Conservation (phyloP, 2,888 invertebrate species). For the Acronicta leporina region DNA sequence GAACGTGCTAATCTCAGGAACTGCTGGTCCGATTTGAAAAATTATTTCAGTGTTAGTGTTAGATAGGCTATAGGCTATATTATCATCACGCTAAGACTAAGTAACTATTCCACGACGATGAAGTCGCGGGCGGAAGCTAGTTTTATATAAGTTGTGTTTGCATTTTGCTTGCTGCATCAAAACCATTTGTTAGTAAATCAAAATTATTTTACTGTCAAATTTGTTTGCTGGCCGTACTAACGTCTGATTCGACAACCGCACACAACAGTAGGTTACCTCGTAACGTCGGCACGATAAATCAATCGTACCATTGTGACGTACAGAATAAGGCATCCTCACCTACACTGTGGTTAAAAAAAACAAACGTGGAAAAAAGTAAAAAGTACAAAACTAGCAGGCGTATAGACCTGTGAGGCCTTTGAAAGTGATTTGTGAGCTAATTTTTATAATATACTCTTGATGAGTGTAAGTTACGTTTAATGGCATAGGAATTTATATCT, state of each 20-base stretch:
- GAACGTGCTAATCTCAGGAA: too few relatives aligned
- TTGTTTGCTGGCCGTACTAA: conserved; percentile 65
- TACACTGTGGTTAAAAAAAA: conserved; percentile 54
- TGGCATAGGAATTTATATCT: conserved; percentile 9
- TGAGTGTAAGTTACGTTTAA: conserved; percentile 39
- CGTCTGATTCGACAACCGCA: conserved; percentile 62
- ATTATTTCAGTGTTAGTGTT: too few relatives aligned
- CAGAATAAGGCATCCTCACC: conserved; percentile 69
- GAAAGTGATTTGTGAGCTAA: conserved; percentile 50
- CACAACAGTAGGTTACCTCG: conserved; percentile 67
- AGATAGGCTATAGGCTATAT: too few relatives aligned
- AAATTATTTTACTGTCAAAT: background rate
- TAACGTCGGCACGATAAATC: conserved; percentile 82
- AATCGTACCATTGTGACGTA: conserved; percentile 77
- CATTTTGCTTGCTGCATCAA: background rate
- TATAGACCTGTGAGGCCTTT: conserved; percentile 36
- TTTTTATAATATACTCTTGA: conserved; percentile 50
- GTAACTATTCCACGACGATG: too few relatives aligned
- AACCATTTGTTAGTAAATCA: background rate
- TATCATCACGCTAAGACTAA: too few relatives aligned
- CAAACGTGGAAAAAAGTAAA: conserved; percentile 41
- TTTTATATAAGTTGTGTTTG: too few relatives aligned
- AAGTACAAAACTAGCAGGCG: conserved; percentile 38
- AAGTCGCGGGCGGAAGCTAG: too few relatives aligned
- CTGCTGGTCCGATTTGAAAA: too few relatives aligned